phyloP scores from a whole-genome alignment of 2,888 invertebrate genomes.

The Drosophila vallismaia region DNA sequence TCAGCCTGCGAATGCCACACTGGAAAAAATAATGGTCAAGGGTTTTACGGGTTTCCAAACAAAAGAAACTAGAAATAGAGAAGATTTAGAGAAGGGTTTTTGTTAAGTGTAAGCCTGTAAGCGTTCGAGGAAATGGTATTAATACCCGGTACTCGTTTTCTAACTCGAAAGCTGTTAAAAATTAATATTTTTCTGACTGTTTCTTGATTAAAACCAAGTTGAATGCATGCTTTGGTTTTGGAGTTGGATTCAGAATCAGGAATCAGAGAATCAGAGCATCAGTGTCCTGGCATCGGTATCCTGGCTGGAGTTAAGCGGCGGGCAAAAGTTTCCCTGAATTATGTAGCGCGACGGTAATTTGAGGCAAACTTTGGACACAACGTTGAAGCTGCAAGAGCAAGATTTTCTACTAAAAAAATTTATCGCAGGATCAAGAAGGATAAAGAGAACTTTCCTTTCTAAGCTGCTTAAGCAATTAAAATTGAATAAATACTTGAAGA shows the following conservation, averaged over 20 bases:
- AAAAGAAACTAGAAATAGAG: too few species aligned
- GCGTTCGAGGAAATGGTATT: not conserved
- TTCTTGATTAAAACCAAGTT: too few species aligned
- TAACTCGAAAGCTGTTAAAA: too few species aligned
- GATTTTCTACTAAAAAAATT: constrained; percentile 10
- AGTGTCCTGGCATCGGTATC: constrained; percentile 4
- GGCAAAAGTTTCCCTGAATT: constrained; percentile 66
- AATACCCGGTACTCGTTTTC: not conserved
- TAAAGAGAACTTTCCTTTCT: not conserved
- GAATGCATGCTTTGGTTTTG: not conserved
- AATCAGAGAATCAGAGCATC: not conserved
- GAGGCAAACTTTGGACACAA: constrained; percentile 65
- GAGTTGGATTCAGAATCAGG: constrained; percentile 3
- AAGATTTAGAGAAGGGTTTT: too few species aligned
- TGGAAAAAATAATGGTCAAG: not conserved
- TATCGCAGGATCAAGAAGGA: constrained; percentile 7
- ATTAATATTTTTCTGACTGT: too few species aligned
- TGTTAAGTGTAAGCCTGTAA: too few species aligned
- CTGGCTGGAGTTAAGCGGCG: constrained; percentile 22
- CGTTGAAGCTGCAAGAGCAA: not conserved
- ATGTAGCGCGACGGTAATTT: constrained; percentile 77
- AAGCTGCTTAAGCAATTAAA: not conserved
- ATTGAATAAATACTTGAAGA: not conserved
- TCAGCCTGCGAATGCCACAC: constrained; percentile 50
- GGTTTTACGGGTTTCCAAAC: too few species aligned